phyloP scores from a whole-genome alignment of 2,797 vertebrate genomes.

The Nyctalus aviator region DNA sequence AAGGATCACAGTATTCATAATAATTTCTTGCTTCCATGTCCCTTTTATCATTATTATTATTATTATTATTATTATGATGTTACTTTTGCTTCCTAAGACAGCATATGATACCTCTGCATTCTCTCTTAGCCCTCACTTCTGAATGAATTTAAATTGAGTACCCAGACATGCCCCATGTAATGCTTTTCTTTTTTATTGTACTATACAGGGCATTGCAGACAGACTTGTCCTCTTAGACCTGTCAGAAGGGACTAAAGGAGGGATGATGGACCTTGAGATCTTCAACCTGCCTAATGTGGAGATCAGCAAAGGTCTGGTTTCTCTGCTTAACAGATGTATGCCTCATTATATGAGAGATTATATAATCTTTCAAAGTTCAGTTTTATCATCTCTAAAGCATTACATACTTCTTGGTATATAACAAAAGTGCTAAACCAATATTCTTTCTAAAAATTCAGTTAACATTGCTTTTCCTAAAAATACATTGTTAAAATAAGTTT shows the following conservation, averaged over 20 bases:
- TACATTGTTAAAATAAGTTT: conserved; percentile 18
- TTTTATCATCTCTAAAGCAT: conserved; percentile 26
- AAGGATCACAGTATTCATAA: neutral
- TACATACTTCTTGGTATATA: neutral
- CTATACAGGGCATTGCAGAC: conserved; percentile 90
- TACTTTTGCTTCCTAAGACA: neutral
- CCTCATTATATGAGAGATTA: neutral
- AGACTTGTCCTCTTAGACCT: conserved; percentile 94
- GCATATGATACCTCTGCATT: neutral
- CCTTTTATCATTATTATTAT: neutral
- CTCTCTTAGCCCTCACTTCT: neutral
- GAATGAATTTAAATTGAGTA: neutral
- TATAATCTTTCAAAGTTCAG: conserved; percentile 46
- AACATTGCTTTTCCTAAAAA: neutral
- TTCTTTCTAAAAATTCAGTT: neutral
- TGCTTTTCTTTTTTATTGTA: conserved; percentile 60
- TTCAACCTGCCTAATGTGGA: conserved; percentile 95
- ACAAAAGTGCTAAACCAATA: conserved; percentile 19
- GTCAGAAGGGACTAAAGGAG: conserved; percentile 93
- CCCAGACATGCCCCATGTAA: conserved; percentile 11
- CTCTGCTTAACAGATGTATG: conserved; percentile 53
- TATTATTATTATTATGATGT: neutral
- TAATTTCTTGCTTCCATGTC: neutral
- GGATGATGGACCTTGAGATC: conserved; percentile 94
- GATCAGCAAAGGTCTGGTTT: conserved; percentile 92